Evolutionary conservation across 2,888 invertebrate species (phyloP).

Genomic region (Sturmia bella): DNA sequence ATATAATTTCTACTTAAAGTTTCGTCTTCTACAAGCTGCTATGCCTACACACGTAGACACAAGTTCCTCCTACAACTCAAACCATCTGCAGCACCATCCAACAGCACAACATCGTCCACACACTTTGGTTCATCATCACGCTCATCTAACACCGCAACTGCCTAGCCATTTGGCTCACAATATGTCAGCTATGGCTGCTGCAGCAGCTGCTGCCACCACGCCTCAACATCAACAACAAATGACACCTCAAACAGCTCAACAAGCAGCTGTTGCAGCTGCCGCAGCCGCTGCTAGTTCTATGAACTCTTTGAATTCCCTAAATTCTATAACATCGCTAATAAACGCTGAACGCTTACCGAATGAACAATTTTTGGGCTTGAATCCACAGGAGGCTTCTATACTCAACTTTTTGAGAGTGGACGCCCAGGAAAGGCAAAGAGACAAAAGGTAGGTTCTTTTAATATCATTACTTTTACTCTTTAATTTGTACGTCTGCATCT

Average conservation of each 20-base stretch:
- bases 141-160: slow-evolving; percentile 72
- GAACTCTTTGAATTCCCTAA: slow-evolving; percentile 77
- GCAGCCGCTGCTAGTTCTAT: slow-evolving; percentile 74
- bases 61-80: slow-evolving; percentile 82
- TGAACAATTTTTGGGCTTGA: slow-evolving; percentile 82
- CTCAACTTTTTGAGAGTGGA: slow-evolving; percentile 86
- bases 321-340: slow-evolving; percentile 82
- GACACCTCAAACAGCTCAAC: slow-evolving; percentile 70
- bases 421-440: slow-evolving; percentile 85
- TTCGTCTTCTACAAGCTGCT: slow-evolving; percentile 79
- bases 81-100: slow-evolving; percentile 79
- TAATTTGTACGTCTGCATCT: not conserved
- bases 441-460: slow-evolving; percentile 82
- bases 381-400: slow-evolving; percentile 84
- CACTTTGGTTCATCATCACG: slow-evolving; percentile 71
- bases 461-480: not conserved
- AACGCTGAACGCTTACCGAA: slow-evolving; percentile 84
- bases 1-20: slow-evolving; percentile 70
- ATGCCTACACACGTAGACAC: slow-evolving; percentile 77
- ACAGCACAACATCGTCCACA: slow-evolving; percentile 76
- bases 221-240: slow-evolving; percentile 63
- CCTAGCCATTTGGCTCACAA: slow-evolving; percentile 71
- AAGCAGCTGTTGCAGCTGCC: slow-evolving; percentile 70
- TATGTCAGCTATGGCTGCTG: slow-evolving; percentile 70
- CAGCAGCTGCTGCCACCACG: slow-evolving; percentile 70